Evolutionary conservation across 2,888 invertebrate species (phyloP).

Genomic region (Scaptomyza caliginosa): DNA sequence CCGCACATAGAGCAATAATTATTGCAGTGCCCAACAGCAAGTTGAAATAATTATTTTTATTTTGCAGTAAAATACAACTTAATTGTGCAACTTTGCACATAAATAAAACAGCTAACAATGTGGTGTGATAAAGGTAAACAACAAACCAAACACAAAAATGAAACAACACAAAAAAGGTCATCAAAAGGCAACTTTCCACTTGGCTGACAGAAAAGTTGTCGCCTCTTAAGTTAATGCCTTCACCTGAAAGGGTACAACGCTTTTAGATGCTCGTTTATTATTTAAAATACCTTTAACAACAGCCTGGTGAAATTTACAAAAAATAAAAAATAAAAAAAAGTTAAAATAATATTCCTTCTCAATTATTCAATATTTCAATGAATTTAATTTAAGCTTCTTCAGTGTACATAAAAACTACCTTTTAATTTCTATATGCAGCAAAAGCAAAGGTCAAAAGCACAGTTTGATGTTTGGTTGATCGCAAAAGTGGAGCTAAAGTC

Average conservation of each 20-base stretch:
- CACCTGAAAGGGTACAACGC: constrained; percentile 10
- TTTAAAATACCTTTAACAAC: not conserved
- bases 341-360: too few species aligned
- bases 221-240: constrained; percentile 3
- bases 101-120: constrained; percentile 61
- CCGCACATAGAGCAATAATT: constrained; percentile 29
- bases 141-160: constrained; percentile 7
- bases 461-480: constrained; percentile 6
- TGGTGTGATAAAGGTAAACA: constrained; percentile 43
- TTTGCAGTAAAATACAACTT: constrained; percentile 55
- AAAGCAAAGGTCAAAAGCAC: constrained; percentile 30
- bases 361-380: too few species aligned
- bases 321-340: not conserved
- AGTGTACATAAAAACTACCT: not conserved
- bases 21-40: constrained; percentile 37
- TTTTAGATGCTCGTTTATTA: constrained; percentile 7
- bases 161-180: constrained; percentile 34
- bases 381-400: not conserved
- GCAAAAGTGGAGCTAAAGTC: constrained; percentile 24
- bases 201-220: constrained; percentile 20
- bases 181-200: constrained; percentile 33
- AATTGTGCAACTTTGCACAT: constrained; percentile 64
- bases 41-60: constrained; percentile 56
- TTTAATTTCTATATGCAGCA: constrained; percentile 19
- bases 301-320: not conserved